Percentiles rank a stretch among this genome's conserved stretches.
Evolutionary conservation across 2,113 vertebrate species (phyloP).

Genomic region (Heliornis fulica): DNA sequence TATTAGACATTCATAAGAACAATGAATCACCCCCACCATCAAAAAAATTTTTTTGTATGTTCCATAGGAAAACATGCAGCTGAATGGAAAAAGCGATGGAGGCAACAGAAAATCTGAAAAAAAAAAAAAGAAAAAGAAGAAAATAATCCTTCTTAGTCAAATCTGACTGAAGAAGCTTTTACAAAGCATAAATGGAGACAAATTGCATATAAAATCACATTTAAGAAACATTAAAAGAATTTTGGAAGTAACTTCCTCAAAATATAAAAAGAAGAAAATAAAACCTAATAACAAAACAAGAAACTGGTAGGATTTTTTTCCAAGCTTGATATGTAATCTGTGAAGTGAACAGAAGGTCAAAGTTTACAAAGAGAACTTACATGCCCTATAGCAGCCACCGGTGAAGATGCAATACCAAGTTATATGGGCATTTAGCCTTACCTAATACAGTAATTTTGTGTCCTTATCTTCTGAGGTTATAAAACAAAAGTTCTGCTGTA

Average conservation of each 20-base stretch:
- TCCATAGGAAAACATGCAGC: background rate
- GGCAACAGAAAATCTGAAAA: background rate
- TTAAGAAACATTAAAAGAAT: background rate
- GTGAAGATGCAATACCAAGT: background rate
- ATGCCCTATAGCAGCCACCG: background rate
- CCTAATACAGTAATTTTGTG: background rate
- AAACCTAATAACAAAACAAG: background rate
- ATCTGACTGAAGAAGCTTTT: background rate
- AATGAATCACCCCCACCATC: background rate
- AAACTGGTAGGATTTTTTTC: background rate
- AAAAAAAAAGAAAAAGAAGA: background rate
- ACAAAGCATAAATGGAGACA: background rate
- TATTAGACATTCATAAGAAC: background rate
- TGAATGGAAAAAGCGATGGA: background rate
- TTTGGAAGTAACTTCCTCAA: background rate
- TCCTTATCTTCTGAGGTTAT: background rate
- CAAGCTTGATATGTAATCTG: slow-evolving; percentile 6
- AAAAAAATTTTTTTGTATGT: background rate
- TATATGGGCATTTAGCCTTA: background rate
- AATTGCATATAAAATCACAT: background rate
- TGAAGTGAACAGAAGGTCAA: slow-evolving; percentile 16
- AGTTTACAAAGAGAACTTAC: slow-evolving; percentile 16
- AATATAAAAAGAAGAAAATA: background rate
- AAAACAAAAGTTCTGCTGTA: background rate
- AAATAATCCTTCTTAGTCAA: background rate